Evolutionary conservation across 2,797 vertebrate genomes (phyloP), one percentile per base, ranked within the genome.

Genomic region (Malacoctenus gilli): DNA sequence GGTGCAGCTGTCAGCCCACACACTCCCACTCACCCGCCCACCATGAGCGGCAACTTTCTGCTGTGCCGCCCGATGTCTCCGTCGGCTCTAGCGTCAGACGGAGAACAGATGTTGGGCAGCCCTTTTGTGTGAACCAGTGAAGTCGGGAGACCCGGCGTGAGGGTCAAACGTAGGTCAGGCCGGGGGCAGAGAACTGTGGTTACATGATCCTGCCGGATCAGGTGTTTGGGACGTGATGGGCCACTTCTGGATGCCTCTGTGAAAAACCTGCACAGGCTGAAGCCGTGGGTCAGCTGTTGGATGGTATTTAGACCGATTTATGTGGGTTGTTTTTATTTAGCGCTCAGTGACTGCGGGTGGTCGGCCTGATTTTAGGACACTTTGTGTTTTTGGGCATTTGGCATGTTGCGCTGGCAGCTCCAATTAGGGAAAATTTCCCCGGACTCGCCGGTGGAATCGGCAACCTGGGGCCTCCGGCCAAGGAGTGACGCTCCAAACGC

Each of bases 21-120:
- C 77, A 69, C 78, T 52, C 76, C 77, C 75, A 72, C 74, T 80
- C 72, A 66, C 52, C 68, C 64, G 53, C 75, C 67, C 79, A 64
- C 63, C 59, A 62, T 56, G n/a, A 72, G 28, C 38, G 61, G 75
- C 71, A 68, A 67, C 62, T 62, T 36, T 66, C 40, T 53, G 46
- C 51, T 59, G 71, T 72, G 62, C 65, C 74, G 54, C 41, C 73
- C 59, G 15, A 42, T 59, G 72, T 75, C 73, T 72, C 56, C 40
- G 5, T 54, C 63, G 52, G 65, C 64, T 40, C 46, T 35, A 44
- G 48, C 65, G 80, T 72, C 53, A 60, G 75, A 79, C 41, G 12
- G 42, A 6, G 40, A 74, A 68, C 77, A 85, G 84, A 88, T 85
- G 87, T 83, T 85, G 63, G 62, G 53, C 69, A 18, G 73, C 38